Conservation (phyloP, 1,140 invertebrate species). For the Venustaconcha ellipsiformis region DNA sequence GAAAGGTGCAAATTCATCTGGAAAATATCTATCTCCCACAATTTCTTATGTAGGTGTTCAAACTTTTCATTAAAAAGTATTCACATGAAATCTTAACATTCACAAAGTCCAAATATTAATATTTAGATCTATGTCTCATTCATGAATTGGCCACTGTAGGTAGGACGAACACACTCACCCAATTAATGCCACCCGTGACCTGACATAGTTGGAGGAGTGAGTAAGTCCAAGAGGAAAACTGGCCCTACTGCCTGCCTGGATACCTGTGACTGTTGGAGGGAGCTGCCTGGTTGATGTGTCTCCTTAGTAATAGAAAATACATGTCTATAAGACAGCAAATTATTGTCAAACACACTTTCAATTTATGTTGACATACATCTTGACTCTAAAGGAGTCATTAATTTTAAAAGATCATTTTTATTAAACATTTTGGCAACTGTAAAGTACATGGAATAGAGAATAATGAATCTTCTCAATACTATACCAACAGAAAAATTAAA, state of each 20-base stretch:
- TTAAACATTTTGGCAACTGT: no score
- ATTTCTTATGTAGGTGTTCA: neutral
- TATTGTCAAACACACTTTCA: neutral
- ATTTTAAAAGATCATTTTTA: no score
- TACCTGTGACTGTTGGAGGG: constrained; percentile 81
- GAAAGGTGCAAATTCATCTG: neutral
- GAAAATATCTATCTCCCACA: neutral
- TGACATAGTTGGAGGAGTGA: constrained; percentile 88
- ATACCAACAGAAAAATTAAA: no score
- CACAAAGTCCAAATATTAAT: neutral
- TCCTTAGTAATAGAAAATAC: constrained; percentile 26
- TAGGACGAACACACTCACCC: constrained; percentile 75
- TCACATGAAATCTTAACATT: neutral
- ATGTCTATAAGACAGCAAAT: neutral
- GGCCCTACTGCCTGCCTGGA: constrained; percentile 78
- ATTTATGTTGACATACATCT: constrained; percentile 25
- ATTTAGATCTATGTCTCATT: neutral
- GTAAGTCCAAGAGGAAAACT: constrained; percentile 93
- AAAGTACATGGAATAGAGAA: no score
- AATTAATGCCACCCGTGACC: constrained; percentile 81
- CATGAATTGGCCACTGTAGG: neutral
- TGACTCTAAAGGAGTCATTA: constrained; percentile 1
- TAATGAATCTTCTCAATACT: no score
- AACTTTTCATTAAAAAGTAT: neutral
- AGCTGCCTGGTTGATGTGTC: constrained; percentile 74